These are phyloP conservation scores for Acleris emargana DNA, from an alignment of 2,888 invertebrate genomes.

Conservation along the genomic window DNA sequence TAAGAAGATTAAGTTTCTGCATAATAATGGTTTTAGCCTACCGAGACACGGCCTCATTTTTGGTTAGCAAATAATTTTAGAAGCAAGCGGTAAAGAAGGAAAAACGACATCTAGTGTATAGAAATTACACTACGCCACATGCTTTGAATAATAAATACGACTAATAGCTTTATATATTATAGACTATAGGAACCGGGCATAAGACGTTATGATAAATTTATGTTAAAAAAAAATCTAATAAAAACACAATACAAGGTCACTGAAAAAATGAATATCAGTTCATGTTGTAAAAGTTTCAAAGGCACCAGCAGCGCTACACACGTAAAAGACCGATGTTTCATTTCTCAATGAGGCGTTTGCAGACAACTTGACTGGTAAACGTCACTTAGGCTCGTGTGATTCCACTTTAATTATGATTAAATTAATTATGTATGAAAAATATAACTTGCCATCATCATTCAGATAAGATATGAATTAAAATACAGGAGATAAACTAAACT, in stretches of 20 bases:
- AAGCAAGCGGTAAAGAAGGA: not conserved
- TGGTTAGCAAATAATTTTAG: not conserved
- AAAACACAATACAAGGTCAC: not conserved
- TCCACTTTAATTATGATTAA: conserved; percentile 5
- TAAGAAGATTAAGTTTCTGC: conserved; percentile 56
- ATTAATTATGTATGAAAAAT: not conserved
- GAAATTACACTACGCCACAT: too few relatives aligned
- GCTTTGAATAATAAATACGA: too few relatives aligned
- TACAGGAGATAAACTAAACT: too few relatives aligned
- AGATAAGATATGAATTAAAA: too few relatives aligned
- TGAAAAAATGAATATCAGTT: conserved; percentile 1
- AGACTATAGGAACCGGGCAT: too few relatives aligned
- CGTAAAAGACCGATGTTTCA: conserved; percentile 12
- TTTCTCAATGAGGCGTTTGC: conserved; percentile 13
- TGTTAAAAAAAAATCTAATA: too few relatives aligned
- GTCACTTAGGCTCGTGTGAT: not conserved
- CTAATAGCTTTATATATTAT: too few relatives aligned
- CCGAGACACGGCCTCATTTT: conserved; percentile 44
- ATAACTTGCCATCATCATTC: too few relatives aligned
- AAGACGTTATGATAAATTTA: too few relatives aligned
- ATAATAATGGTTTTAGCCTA: conserved; percentile 50
- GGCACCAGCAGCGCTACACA: conserved; percentile 1
- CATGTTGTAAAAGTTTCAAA: conserved; percentile 7
- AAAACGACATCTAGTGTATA: not conserved
- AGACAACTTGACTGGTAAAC: not conserved